Base-by-base conservation (phyloP, 2,797 vertebrate species). In the Cossypha polioptera region DNA sequence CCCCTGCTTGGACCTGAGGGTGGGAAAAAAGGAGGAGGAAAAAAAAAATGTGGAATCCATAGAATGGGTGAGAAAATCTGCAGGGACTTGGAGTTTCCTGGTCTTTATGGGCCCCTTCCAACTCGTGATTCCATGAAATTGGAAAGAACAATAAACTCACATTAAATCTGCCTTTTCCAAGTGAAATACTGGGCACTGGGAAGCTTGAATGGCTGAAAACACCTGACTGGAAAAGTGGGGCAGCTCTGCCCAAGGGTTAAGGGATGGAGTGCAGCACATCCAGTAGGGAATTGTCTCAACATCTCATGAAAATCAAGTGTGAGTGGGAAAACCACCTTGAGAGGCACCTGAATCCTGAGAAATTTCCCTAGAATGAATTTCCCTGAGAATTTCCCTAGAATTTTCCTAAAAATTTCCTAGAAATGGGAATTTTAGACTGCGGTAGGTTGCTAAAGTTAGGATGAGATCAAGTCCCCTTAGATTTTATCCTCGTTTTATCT, bases 1-100 rank as follows among this genome's bases (percentile, higher is more conserved):
- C 9, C 7, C 20, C 20, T 31, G 35, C 99, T 98, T 99, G 99
- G n/a, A 99, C 99, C 99, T 99, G 89, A 29, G 58, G 40, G 26
- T 14, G 5, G 13, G 11, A 5, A 20, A 45, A 14, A 35, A 35
- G 35, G 35, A 35, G 35, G 35, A 9, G 35, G 35, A 35, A 35
- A 35, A 35, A 35, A 35, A 35, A n/a, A 31, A 43, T 6, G 19
- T 16, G 63, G 6, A 3, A 3, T 12, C 11, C 29, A 2, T 5
- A 26, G 57, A 55, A 36, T 0, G 28, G 51, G 19, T 1, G 22
- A 62, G 62, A 25, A 66, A n/a, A 5, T 13, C 8, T 9, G 10
- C 8, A 35, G 18, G 59, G 31, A 15, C 2, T 9, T 10, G 21
- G 58, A 10, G 13, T 63, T 79, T 8, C 12, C 0, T 16, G 35